Evolutionary conservation across 2,113 vertebrate species (phyloP).

Genomic region (Hippocampus zosterae): DNA sequence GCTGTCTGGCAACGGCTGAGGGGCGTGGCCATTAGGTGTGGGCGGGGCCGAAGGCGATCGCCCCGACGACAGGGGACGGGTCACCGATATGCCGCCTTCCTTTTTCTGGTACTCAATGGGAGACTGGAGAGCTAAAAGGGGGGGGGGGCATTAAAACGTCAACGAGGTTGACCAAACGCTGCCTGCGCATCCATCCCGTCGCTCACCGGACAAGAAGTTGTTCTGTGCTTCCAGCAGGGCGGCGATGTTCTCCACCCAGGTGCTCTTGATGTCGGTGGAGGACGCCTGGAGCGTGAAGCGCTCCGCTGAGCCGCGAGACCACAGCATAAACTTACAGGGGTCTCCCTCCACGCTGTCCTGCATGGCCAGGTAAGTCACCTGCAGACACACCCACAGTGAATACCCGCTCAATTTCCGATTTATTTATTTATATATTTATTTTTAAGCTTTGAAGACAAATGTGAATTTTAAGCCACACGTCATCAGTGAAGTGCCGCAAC

Average conservation of each 20-base stretch:
- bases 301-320: slow-evolving; percentile 87
- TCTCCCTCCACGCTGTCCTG: slow-evolving; percentile 87
- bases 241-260: slow-evolving; percentile 88
- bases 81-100: slow-evolving; percentile 75
- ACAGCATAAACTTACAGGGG: slow-evolving; percentile 89
- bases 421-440: neutral
- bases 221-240: slow-evolving; percentile 90
- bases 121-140: slow-evolving; percentile 84
- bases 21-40: slow-evolving; percentile 89
- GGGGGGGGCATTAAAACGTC: neutral
- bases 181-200: neutral
- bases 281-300: slow-evolving; percentile 90
- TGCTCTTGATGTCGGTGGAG: slow-evolving; percentile 84
- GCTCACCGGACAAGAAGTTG: slow-evolving; percentile 89
- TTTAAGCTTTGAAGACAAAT: neutral
- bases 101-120: slow-evolving; percentile 96
- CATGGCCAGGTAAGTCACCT: slow-evolving; percentile 94
- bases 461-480: neutral
- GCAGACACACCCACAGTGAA: neutral
- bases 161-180: neutral
- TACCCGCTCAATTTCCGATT: neutral
- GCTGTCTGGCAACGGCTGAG: slow-evolving; percentile 77
- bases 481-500: no score
- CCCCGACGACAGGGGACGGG: slow-evolving; percentile 77
- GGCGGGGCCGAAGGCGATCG: slow-evolving; percentile 78